These are phyloP conservation scores for Odontothrips loti DNA, from an alignment of 2,888 invertebrate genomes.

Conservation along the genomic window DNA sequence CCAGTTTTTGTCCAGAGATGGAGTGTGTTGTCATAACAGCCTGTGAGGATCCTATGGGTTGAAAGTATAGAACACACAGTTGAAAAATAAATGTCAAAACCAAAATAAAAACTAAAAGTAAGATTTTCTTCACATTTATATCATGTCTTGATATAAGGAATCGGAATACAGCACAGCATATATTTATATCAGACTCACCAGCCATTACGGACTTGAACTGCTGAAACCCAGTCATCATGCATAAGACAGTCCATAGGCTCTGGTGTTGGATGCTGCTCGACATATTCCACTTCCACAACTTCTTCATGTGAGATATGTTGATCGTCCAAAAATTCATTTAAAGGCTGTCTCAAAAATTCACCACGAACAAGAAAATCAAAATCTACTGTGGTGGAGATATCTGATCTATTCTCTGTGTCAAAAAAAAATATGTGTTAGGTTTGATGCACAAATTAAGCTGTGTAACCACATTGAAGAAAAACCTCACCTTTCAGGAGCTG, in stretches of 20 bases:
- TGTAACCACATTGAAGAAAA: neutral
- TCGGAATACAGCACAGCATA: conserved; percentile 34
- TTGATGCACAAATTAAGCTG: neutral
- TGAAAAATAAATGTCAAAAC: neutral
- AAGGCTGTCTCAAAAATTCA: conserved; percentile 69
- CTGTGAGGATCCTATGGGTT: conserved; percentile 73
- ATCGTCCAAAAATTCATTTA: conserved; percentile 71
- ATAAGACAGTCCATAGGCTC: conserved; percentile 86
- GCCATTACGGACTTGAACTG: conserved; percentile 65
- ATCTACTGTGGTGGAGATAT: conserved; percentile 48
- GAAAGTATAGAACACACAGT: conserved; percentile 25
- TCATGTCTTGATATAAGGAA: neutral
- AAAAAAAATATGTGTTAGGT: neutral
- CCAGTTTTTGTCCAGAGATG: conserved; percentile 87
- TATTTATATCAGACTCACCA: conserved; percentile 52
- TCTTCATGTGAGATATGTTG: conserved; percentile 75
- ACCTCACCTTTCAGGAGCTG: conserved; percentile 62
- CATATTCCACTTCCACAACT: conserved; percentile 84
- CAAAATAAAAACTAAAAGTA: too few relatives aligned
- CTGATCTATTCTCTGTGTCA: conserved; percentile 37
- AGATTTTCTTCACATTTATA: too few relatives aligned
- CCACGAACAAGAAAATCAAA: conserved; percentile 86
- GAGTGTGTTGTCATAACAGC: conserved; percentile 89
- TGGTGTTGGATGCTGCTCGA: conserved; percentile 85
- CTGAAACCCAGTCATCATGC: conserved; percentile 98